phyloP scores from a whole-genome alignment of 1,140 invertebrate species.

The Trichonephila clavata region DNA sequence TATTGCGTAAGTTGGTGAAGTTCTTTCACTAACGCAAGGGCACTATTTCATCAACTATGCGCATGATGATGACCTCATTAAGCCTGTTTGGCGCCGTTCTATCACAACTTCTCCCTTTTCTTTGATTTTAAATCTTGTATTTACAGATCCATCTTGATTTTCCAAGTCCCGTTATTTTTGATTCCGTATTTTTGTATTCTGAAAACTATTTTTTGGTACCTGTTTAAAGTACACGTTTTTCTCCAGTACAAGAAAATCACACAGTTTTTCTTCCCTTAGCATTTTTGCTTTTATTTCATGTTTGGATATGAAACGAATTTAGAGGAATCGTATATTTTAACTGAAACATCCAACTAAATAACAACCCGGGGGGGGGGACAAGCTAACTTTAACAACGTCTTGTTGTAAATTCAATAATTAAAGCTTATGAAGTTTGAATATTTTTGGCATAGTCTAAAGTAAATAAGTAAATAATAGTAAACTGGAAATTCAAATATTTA shows the following conservation, averaged over 20 bases:
- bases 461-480: too few species aligned
- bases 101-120: conserved; percentile 17
- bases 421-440: too few species aligned
- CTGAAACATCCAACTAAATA: too few species aligned
- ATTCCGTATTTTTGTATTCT: background rate
- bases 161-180: background rate
- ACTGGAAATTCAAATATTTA: too few species aligned
- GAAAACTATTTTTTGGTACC: background rate
- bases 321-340: too few species aligned
- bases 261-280: background rate
- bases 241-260: background rate
- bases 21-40: background rate
- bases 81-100: conserved; percentile 27
- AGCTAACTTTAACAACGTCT: too few species aligned
- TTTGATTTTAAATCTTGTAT: conserved; percentile 15
- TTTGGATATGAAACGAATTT: too few species aligned
- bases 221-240: background rate
- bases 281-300: too few species aligned
- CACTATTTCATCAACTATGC: conserved; percentile 38
- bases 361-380: too few species aligned
- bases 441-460: too few species aligned
- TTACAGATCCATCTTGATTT: conserved; percentile 6
- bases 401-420: too few species aligned
- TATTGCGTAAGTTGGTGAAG: conserved; percentile 6
- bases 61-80: conserved; percentile 34